phyloP scores from a whole-genome alignment of 2,888 invertebrate species.

The Ormyrus thymus region DNA sequence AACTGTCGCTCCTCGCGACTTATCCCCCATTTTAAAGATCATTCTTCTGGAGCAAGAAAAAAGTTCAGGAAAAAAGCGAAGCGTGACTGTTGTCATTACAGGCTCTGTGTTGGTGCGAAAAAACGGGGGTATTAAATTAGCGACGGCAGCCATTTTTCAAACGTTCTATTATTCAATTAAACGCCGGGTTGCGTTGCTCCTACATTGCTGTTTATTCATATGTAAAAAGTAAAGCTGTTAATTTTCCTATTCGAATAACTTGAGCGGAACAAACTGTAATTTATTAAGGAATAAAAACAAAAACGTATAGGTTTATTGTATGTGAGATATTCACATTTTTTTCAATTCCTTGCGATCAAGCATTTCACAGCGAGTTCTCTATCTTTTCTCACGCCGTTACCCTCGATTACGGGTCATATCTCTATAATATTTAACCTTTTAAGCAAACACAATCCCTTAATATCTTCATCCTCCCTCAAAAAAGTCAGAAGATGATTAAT shows the following conservation, averaged over 20 bases:
- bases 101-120: background rate
- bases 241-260: constrained; percentile 16
- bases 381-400: background rate
- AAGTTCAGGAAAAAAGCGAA: background rate
- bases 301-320: too few relatives aligned
- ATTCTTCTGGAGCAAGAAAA: constrained; percentile 38
- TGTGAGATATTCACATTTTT: too few relatives aligned
- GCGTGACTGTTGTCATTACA: background rate
- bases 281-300: background rate
- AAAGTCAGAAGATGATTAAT: constrained; percentile 27
- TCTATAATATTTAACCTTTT: constrained; percentile 5
- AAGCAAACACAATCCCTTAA: constrained; percentile 31
- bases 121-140: constrained; percentile 31
- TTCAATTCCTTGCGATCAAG: too few relatives aligned
- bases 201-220: constrained; percentile 5
- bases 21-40: constrained; percentile 43
- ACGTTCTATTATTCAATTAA: constrained; percentile 43
- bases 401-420: background rate
- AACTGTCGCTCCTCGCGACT: constrained; percentile 23
- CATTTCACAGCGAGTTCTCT: background rate
- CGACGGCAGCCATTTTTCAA: constrained; percentile 19
- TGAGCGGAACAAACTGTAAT: constrained; percentile 21
- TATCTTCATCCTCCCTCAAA: constrained; percentile 15
- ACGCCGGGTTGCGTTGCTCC: background rate
- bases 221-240: background rate